These are phyloP conservation scores for Porites rus DNA, from an alignment of 92 coral and sea anemone species.

Conservation along the genomic window DNA sequence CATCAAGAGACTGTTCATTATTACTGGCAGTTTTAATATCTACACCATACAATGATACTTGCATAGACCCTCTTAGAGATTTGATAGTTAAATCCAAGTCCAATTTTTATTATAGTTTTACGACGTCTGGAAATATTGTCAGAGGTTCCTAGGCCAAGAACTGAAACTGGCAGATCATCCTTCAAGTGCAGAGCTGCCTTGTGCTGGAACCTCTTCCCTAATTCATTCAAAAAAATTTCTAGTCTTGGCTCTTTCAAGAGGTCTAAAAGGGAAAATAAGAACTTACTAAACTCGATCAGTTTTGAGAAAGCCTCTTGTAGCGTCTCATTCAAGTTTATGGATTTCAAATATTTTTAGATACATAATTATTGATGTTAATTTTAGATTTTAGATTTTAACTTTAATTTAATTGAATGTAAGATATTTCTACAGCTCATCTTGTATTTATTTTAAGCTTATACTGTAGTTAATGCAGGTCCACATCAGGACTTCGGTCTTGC, in stretches of 20 bases:
- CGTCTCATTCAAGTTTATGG: not conserved
- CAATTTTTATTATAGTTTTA: not conserved
- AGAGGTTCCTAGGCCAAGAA: slow-evolving; percentile 18
- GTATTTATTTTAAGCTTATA: no score
- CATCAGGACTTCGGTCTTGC: not conserved
- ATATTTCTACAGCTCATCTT: no score
- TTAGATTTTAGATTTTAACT: no score
- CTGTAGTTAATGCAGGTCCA: no score
- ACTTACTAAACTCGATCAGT: not conserved
- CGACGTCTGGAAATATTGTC: not conserved
- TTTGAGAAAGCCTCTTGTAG: not conserved
- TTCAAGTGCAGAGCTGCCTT: slow-evolving; percentile 47
- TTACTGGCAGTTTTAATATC: no score
- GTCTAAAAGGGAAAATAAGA: not conserved
- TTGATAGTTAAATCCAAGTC: not conserved
- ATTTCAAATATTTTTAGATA: not conserved
- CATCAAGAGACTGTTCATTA: no score
- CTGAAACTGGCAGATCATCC: slow-evolving; percentile 42
- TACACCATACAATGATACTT: no score
- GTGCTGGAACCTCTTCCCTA: not conserved
- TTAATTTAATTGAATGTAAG: no score
- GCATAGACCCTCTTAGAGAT: slow-evolving; percentile 2
- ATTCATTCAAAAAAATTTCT: no score
- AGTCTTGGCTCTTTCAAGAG: no score
- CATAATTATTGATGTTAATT: no score